phyloP scores from a whole-genome alignment of 2,888 invertebrate species.

The Clanis bilineata region DNA sequence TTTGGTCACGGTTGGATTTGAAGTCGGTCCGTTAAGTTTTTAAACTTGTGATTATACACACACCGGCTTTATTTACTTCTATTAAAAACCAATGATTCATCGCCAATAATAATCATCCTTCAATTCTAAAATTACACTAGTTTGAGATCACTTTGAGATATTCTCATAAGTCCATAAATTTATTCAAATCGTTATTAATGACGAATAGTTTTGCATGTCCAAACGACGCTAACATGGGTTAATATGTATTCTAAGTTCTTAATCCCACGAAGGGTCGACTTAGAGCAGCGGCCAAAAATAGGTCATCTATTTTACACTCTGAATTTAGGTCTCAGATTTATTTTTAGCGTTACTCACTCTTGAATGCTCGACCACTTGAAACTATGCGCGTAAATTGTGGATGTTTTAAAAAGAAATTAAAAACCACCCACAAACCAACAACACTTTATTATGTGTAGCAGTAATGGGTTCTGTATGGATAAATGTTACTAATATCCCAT shows the following conservation, averaged over 20 bases:
- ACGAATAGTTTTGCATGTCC: background rate
- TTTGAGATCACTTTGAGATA: background rate
- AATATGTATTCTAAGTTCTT: slow-evolving; percentile 1
- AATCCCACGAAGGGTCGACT: slow-evolving; percentile 5
- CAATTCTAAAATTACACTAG: background rate
- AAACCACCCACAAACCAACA: too few species aligned
- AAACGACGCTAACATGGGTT: background rate
- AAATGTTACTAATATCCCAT: too few species aligned
- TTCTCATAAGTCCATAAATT: background rate
- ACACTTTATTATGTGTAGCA: too few species aligned
- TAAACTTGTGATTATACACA: too few species aligned
- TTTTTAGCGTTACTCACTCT: slow-evolving; percentile 10
- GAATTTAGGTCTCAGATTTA: slow-evolving; percentile 13
- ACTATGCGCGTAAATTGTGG: background rate
- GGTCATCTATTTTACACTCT: background rate
- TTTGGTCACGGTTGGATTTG: too few species aligned
- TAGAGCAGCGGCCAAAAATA: background rate
- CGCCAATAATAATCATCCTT: background rate
- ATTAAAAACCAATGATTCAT: background rate
- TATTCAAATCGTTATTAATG: background rate
- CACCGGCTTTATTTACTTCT: too few species aligned
- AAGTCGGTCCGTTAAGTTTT: too few species aligned
- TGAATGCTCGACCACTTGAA: background rate
- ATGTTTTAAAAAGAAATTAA: background rate
- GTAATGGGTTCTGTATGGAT: too few species aligned